Base-by-base conservation (phyloP, 2,113 vertebrate species). In the Hassar affinis region DNA sequence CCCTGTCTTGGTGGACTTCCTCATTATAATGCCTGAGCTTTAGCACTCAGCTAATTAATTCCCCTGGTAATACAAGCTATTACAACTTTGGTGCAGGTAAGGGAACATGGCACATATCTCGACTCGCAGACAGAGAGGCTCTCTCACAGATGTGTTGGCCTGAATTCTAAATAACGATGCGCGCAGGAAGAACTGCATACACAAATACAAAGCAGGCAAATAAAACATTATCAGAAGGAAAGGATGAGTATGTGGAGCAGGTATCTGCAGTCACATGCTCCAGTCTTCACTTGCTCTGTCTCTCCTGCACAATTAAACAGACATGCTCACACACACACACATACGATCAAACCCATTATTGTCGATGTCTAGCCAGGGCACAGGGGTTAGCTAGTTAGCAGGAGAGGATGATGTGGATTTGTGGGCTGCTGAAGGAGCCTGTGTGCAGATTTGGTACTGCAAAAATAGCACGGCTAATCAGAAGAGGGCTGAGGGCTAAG, bases 1-100 rank as follows among this genome's bases (percentile, higher is more conserved):
- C 57, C 64, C 83, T 81, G 82, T 79, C 74, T 33, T 78, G 76
- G 64, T 62, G 64, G 45, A 84, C 56, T 80, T 84, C 72, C 85
- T 86, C 82, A 64, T 86, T 84, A 83, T 87, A 83, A 47, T 59
- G 82, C 66, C 82, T 62, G 79, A 54, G 82, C 86, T 69, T 80
- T 87, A n/a, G 47, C 74, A 54, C 66, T 79, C 68, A 59, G 79
- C 79, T 87, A 87, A 87, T 87, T 81, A 87, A 85, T 57, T 87
- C 86, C 86, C 83, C 77, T 85, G 86, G 84, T 84, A 85, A 82
- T 33, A 64, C 83, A 82, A 87, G 83, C 59, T 82, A 81, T 84
- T 84, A 82, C 74, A 69, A 77, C 77, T 69, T 81, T 52, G 76
- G 82, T 54, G 25, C 78, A 81, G 85, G 78, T 86, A 83, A 59